Evolutionary conservation across 2,888 invertebrate species (phyloP).

Genomic region (Smittia sp.): DNA sequence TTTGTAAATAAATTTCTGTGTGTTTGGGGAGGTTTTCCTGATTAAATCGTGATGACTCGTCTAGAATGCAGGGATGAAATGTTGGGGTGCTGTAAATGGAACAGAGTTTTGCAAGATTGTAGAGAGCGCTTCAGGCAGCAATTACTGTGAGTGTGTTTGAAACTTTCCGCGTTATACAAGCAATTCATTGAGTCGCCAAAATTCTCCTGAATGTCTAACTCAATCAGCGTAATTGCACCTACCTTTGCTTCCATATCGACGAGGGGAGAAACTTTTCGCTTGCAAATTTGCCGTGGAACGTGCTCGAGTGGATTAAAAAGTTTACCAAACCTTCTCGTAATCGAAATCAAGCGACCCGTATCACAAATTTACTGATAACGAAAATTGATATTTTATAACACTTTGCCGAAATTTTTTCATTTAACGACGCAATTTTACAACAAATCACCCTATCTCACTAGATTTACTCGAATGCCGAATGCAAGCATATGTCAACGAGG

Average conservation of each 20-base stretch:
- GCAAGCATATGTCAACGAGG: not conserved
- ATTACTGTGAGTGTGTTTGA: not conserved
- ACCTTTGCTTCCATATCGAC: not conserved
- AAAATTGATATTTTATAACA: not conserved
- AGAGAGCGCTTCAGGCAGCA: not conserved
- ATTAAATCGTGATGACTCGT: not conserved
- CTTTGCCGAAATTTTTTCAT: not conserved
- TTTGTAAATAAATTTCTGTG: conserved; percentile 7
- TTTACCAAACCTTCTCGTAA: not conserved
- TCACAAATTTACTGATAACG: not conserved
- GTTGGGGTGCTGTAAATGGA: not conserved
- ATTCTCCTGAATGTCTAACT: not conserved
- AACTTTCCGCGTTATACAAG: not conserved
- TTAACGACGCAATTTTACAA: not conserved
- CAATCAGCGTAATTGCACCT: not conserved
- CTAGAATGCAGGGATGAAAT: not conserved
- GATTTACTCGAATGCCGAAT: not conserved
- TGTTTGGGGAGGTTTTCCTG: not conserved
- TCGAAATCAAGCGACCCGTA: not conserved
- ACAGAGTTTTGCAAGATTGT: not conserved
- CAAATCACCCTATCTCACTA: not conserved
- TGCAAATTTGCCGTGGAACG: not conserved
- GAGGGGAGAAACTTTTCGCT: too few relatives aligned
- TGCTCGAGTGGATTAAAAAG: not conserved
- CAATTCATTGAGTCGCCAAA: too few relatives aligned